phyloP scores from a whole-genome alignment of 2,888 invertebrate species.

The Steinernema carpocapsae region DNA sequence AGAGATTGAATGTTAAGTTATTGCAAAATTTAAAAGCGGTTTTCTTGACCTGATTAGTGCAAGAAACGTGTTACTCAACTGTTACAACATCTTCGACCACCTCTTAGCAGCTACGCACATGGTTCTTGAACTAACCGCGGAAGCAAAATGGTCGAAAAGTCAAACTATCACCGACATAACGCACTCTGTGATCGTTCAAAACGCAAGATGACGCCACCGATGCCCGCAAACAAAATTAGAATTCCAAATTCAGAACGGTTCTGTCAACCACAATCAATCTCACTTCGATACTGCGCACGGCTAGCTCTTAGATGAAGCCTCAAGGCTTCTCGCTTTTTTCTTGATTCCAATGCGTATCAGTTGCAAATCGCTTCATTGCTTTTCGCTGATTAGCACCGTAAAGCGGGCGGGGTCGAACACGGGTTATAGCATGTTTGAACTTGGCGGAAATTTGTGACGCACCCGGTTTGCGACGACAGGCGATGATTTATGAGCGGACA shows the following conservation, averaged over 20 bases:
- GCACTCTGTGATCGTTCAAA: neutral
- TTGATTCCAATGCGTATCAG: neutral
- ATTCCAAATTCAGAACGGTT: neutral
- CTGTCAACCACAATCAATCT: conserved; percentile 13
- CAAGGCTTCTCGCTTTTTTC: no score
- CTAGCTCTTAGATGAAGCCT: no score
- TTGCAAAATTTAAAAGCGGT: no score
- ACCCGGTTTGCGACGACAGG: conserved; percentile 28
- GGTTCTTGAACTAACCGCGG: no score
- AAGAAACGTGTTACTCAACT: no score
- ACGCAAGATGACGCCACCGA: no score
- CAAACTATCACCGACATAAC: neutral
- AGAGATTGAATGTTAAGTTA: no score
- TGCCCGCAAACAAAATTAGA: neutral
- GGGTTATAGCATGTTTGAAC: conserved; percentile 23
- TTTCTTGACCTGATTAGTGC: no score
- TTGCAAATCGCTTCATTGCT: conserved; percentile 25
- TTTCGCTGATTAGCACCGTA: conserved; percentile 15
- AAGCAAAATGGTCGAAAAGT: no score
- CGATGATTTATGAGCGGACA: conserved; percentile 30
- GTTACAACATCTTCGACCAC: no score
- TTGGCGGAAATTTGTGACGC: conserved; percentile 27
- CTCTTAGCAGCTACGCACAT: no score
- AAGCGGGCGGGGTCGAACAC: conserved; percentile 28
- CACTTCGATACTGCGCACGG: neutral